Evolutionary conservation across 2,797 vertebrate species (phyloP).

Genomic region (Orientallactaga sibirica): DNA sequence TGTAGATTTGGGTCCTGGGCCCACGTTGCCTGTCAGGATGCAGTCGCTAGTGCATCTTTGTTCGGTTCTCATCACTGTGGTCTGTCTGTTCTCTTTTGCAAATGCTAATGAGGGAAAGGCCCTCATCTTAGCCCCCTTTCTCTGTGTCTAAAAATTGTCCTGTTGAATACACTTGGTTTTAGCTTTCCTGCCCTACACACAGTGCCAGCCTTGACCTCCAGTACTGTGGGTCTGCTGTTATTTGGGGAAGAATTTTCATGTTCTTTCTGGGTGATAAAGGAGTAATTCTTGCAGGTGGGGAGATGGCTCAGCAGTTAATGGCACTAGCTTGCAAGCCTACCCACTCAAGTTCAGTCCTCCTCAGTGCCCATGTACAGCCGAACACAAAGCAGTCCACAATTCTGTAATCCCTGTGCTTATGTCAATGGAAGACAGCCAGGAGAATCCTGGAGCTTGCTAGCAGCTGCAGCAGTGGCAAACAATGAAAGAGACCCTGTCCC

Average conservation of each 20-base stretch:
- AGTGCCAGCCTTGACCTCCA: not conserved
- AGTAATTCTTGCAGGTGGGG: not conserved
- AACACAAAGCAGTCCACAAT: no score
- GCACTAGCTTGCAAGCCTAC: no score
- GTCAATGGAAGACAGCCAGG: no score
- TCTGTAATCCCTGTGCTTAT: no score
- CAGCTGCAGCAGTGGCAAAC: no score
- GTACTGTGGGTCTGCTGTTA: not conserved
- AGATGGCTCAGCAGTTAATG: no score
- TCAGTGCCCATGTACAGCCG: no score
- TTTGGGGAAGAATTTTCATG: not conserved
- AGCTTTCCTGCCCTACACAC: not conserved
- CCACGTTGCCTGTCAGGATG: not conserved
- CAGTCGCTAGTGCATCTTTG: not conserved
- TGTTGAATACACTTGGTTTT: not conserved
- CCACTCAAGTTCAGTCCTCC: no score
- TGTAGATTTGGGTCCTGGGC: not conserved
- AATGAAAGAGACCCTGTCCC: no score
- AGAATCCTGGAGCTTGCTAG: no score
- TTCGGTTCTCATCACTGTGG: not conserved
- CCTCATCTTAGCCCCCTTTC: not conserved
- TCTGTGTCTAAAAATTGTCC: not conserved
- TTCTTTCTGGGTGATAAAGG: not conserved
- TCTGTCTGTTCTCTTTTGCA: not conserved
- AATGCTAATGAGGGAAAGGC: not conserved